phyloP scores from a whole-genome alignment of 2,113 vertebrate species.

The Catharus bicknelli region DNA sequence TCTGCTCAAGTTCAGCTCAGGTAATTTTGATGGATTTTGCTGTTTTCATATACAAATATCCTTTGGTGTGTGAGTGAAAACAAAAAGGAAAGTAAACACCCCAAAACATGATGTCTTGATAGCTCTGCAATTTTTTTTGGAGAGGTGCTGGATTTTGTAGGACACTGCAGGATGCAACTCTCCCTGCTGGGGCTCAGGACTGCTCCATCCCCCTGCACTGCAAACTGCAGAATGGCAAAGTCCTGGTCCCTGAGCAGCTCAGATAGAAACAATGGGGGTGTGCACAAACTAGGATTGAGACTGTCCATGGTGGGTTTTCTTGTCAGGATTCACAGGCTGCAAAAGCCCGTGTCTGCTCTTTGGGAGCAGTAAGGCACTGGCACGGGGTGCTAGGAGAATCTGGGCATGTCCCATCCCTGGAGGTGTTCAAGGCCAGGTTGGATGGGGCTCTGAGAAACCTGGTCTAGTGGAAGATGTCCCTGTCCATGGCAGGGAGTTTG shows the following conservation, averaged over 20 bases:
- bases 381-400: background rate
- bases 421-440: background rate
- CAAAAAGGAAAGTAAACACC: background rate
- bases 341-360: background rate
- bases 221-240: background rate
- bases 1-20: background rate
- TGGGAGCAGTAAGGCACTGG: background rate
- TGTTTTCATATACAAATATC: background rate
- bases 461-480: background rate
- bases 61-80: background rate
- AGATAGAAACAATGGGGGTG: background rate
- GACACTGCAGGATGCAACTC: background rate
- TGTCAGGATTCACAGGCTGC: background rate
- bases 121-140: background rate
- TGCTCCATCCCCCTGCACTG: background rate
- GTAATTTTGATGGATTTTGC: background rate
- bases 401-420: background rate
- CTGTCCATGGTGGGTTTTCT: background rate
- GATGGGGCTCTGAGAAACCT: background rate
- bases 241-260: background rate
- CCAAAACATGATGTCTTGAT: background rate
- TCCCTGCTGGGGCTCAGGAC: background rate
- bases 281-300: background rate
- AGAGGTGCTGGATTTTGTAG: background rate
- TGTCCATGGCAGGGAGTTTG: background rate